Conservation (phyloP, 2,797 vertebrate species). For the Oophaga sylvatica region DNA sequence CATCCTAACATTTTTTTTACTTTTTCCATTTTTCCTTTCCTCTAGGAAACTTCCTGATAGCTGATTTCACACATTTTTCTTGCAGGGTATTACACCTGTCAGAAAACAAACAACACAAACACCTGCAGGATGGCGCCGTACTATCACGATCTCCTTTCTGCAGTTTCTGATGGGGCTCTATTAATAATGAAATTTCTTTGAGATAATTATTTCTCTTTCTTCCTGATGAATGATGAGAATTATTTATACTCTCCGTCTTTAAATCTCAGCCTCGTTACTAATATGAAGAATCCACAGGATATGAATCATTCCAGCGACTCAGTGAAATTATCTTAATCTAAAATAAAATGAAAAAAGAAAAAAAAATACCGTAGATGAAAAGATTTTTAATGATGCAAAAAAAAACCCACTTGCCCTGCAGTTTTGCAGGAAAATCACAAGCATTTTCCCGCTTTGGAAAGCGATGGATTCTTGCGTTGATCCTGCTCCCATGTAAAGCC, state of each 20-base stretch:
- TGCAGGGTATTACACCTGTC: too few relatives aligned
- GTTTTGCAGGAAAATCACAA: slow-evolving; percentile 69
- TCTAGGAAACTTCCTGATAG: too few relatives aligned
- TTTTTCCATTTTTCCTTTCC: too few relatives aligned
- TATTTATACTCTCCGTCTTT: slow-evolving; percentile 75
- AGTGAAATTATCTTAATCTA: slow-evolving; percentile 70
- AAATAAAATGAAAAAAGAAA: slow-evolving; percentile 64
- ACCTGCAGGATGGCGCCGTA: slow-evolving; percentile 68
- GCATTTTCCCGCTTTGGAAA: slow-evolving; percentile 57
- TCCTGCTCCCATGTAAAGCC: slow-evolving; percentile 66
- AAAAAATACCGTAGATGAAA: slow-evolving; percentile 62
- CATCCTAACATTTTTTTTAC: too few relatives aligned
- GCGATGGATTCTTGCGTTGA: slow-evolving; percentile 58
- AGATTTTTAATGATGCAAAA: slow-evolving; percentile 71
- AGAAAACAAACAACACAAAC: slow-evolving; percentile 39
- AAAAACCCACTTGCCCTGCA: slow-evolving; percentile 64
- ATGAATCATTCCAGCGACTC: slow-evolving; percentile 72
- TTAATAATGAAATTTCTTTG: slow-evolving; percentile 74
- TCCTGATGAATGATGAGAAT: slow-evolving; percentile 73
- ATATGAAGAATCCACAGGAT: slow-evolving; percentile 73
- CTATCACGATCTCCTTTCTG: slow-evolving; percentile 65
- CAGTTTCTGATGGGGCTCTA: slow-evolving; percentile 71
- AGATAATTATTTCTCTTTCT: slow-evolving; percentile 75
- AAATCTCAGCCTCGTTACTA: slow-evolving; percentile 71
- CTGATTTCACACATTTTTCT: too few relatives aligned